Evolutionary conservation across 2,113 vertebrate species (phyloP), one percentile per base, ranked within the genome.

Genomic region (Phrynocephalus versicolor): DNA sequence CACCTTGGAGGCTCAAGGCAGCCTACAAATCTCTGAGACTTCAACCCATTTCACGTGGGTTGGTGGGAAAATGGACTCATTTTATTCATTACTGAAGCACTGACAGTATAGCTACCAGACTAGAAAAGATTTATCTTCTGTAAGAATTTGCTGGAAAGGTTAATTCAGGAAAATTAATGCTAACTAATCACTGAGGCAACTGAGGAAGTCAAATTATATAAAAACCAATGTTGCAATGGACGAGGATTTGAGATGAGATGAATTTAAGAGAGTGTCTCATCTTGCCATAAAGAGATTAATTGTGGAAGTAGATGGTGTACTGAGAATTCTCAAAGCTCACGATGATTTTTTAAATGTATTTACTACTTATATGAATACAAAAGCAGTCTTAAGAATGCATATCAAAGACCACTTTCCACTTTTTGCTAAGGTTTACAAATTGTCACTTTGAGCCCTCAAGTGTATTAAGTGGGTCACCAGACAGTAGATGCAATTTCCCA

Each of bases 381-480:
- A 83, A 51, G 15, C 69, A 73, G 67, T 10, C 58, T 74, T 79
- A 64, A 65, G 30, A 64, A 18, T 14, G 71, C 80, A 19, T 72
- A 37, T 85, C 69, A 85, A 72, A 72, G 71, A 79, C 25, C 57
- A 79, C 77, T 35, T 30, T 55, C 51, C 64, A 78, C 45, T 73
- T 41, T 64, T 41, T 55, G 69, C 37, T 72, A 45, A 85, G 72
- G 57, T 73, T 72, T 80, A 73, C 37, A 51, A 80, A 64, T 51
- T 72, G 57, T 64, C 30, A 85, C 39, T 30, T 45, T 25, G 76
- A 72, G 55, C n/a, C 21, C 58, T 79, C 30, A 21, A 72, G 30
- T 62, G 67, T 72, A 79, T 79, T 85, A 85, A 85, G 79, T 85
- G 76, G 55, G 45, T 85, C 84, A 73, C 84, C 55, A 85, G 35